These are phyloP conservation scores for Paedocypris micromegethes DNA, from an alignment of 2,797 vertebrate genomes.

Conservation along the genomic window DNA sequence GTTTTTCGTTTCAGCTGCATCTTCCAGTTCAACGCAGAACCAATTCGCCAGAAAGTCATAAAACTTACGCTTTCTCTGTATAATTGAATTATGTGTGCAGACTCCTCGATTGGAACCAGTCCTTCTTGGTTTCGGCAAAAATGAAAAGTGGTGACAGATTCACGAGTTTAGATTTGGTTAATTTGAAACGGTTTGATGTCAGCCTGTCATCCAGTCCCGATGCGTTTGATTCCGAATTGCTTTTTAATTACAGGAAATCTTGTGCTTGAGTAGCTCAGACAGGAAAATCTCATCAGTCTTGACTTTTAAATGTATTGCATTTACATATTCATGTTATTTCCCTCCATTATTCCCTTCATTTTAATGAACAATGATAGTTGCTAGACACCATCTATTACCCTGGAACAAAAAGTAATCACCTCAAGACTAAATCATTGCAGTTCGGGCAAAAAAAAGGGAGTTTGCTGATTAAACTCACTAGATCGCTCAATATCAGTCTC, in stretches of 20 bases:
- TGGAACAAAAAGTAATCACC: background rate
- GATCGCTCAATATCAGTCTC: conserved; percentile 5
- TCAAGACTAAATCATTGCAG: background rate
- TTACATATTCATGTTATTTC: background rate
- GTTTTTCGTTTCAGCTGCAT: background rate
- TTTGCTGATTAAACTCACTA: conserved; percentile 1
- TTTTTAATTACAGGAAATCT: conserved; percentile 1
- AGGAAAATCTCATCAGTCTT: background rate
- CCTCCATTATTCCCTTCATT: background rate
- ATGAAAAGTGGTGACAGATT: conserved; percentile 17
- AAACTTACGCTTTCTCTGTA: conserved; percentile 2
- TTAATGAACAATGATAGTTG: conserved; percentile 19
- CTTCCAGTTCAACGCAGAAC: background rate
- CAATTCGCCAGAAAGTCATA: background rate
- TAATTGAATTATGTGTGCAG: conserved; percentile 7
- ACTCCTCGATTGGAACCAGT: conserved; percentile 1
- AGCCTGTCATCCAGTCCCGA: background rate
- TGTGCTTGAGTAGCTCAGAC: conserved; percentile 1
- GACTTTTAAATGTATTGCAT: background rate
- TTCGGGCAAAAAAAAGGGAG: background rate
- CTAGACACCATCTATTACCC: background rate
- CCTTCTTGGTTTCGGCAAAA: background rate
- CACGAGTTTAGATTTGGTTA: conserved; percentile 1
- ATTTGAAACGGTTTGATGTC: conserved; percentile 3
- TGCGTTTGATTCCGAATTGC: conserved; percentile 14